A percentile compares a stretch with the other conserved stretches of the same genome.
phyloP scores from a whole-genome alignment of 2,888 invertebrate species.

The Cyaniris semiargus region DNA sequence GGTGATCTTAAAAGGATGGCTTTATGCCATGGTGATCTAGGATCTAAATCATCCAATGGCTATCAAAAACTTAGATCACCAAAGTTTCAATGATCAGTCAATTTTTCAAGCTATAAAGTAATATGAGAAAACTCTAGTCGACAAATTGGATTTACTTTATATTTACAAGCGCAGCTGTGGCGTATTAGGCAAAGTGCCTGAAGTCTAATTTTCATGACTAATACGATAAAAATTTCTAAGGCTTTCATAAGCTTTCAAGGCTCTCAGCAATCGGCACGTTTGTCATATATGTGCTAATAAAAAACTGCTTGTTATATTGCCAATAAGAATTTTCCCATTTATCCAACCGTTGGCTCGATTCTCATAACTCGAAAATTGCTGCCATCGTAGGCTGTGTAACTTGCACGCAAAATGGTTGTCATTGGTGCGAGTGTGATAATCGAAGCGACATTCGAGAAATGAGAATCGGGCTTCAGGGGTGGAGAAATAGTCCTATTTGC shows the following conservation, averaged over 20 bases:
- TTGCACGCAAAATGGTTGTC: no score
- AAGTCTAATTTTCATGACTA: not conserved
- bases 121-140: not conserved
- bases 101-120: not conserved
- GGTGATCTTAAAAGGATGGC: no score
- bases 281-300: constrained; percentile 1
- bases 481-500: not conserved
- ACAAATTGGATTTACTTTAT: not conserved
- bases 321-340: not conserved
- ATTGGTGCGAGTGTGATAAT: not conserved
- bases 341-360: not conserved
- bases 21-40: no score
- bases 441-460: not conserved
- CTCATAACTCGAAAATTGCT: not conserved
- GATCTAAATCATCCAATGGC: no score
- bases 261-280: not conserved
- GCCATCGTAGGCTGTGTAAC: no score
- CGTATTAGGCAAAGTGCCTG: not conserved
- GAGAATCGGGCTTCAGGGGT: not conserved
- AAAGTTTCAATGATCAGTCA: not conserved
- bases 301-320: not conserved
- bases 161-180: not conserved
- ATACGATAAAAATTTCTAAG: not conserved
- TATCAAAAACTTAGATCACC: no score
- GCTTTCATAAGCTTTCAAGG: not conserved